Conservation (phyloP, 1,140 invertebrate species). For the Brachystomella parvula region DNA sequence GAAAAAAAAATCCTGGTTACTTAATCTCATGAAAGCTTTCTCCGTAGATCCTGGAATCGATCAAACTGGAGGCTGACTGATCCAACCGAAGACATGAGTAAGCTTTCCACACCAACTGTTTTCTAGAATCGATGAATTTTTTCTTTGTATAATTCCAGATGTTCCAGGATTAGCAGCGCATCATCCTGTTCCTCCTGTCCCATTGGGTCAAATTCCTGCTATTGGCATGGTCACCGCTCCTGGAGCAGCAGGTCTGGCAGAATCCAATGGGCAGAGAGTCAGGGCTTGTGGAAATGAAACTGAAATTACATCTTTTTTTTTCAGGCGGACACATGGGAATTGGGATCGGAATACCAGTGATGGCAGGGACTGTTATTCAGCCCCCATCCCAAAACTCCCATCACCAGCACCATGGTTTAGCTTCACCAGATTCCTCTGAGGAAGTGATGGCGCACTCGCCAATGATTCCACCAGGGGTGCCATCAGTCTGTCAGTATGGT, state of each 20-base stretch:
- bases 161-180: conserved; percentile 18
- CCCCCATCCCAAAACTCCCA: conserved; percentile 6
- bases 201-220: conserved; percentile 35
- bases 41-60: too few relatives aligned
- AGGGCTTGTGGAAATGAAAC: too few relatives aligned
- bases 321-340: conserved; percentile 26
- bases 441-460: conserved; percentile 4
- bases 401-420: conserved; percentile 21
- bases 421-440: conserved; percentile 34
- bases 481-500: background rate
- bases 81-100: too few relatives aligned
- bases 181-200: conserved; percentile 30
- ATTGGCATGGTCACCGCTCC: conserved; percentile 39
- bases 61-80: too few relatives aligned
- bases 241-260: too few relatives aligned
- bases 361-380: conserved; percentile 16
- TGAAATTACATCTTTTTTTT: too few relatives aligned
- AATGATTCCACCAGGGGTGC: background rate
- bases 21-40: too few relatives aligned
- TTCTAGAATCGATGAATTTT: too few relatives aligned
- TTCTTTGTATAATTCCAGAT: background rate
- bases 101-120: too few relatives aligned
- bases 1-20: too few relatives aligned
- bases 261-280: too few relatives aligned
- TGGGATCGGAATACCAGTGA: conserved; percentile 35